phyloP scores from a whole-genome alignment of 1,140 invertebrate species.

The Rhagoletis pomonella region DNA sequence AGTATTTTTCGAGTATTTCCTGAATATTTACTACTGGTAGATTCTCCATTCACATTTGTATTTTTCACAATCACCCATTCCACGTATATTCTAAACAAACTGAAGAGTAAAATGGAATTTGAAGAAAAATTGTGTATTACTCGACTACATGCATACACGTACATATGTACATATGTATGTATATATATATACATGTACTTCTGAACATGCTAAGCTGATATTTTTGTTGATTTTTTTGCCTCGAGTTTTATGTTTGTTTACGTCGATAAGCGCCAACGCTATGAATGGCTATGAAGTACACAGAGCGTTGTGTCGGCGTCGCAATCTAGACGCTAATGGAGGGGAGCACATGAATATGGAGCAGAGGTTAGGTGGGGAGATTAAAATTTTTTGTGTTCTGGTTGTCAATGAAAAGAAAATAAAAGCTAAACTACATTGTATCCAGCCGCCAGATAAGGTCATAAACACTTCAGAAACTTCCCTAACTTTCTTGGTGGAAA shows the following conservation, averaged over 20 bases:
- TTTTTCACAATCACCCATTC: constrained; percentile 44
- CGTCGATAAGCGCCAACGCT: constrained; percentile 39
- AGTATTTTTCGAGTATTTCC: constrained; percentile 36
- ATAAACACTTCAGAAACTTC: not conserved
- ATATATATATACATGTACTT: not conserved
- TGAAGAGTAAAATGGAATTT: constrained; percentile 1
- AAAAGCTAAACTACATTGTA: not conserved
- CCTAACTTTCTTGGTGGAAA: not conserved
- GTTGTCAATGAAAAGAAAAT: constrained; percentile 24
- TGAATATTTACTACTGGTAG: no score
- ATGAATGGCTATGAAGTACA: not conserved
- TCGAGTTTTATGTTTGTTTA: constrained; percentile 25
- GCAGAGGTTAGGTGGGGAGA: constrained; percentile 2
- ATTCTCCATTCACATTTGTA: not conserved
- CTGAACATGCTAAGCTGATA: not conserved
- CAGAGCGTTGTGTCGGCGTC: no score
- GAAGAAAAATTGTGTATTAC: not conserved
- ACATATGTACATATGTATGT: not conserved
- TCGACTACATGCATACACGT: not conserved
- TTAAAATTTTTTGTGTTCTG: not conserved
- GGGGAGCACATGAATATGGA: not conserved
- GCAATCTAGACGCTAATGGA: not conserved
- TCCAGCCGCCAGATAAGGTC: not conserved
- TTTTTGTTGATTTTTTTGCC: not conserved
- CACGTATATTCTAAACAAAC: constrained; percentile 41